phyloP scores from a whole-genome alignment of 37 sponge, comb jelly and placozoan species.

The Halisarca cf. caerulea region DNA sequence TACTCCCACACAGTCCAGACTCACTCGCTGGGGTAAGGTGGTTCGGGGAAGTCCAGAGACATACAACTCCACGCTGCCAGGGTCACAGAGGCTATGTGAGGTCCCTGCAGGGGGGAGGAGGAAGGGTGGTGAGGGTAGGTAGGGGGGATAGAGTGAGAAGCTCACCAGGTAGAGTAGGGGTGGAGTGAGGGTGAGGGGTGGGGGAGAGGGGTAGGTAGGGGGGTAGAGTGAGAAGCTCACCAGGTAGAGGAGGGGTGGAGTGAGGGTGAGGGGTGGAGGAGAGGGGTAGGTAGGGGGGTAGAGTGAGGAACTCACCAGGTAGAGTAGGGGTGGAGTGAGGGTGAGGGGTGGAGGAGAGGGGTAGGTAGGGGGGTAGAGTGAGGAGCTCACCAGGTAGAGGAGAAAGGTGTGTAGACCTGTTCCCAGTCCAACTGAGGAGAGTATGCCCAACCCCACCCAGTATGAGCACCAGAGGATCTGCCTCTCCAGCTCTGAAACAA shows the following conservation, averaged over 20 bases:
- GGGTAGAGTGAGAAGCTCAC: conserved; percentile 10
- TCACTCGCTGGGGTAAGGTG: conserved; percentile 88
- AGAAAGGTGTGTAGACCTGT: conserved; percentile 99
- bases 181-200: neutral
- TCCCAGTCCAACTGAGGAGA: conserved; percentile 95
- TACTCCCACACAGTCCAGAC: too few relatives aligned
- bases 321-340: conserved; percentile 57
- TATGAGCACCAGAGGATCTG: conserved; percentile 79
- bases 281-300: neutral
- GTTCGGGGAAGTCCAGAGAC: conserved; percentile 94
- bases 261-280: neutral
- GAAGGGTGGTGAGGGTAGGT: neutral
- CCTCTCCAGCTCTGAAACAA: conserved; percentile 39
- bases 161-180: conserved; percentile 86
- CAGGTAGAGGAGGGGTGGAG: conserved; percentile 76
- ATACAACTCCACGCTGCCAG: conserved; percentile 97
- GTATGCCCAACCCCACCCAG: conserved; percentile 95
- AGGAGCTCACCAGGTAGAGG: conserved; percentile 74
- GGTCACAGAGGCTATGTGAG: conserved; percentile 98
- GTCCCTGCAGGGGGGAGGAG: conserved; percentile 60
- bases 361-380: neutral
- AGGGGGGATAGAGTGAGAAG: neutral
- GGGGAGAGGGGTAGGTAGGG: neutral
- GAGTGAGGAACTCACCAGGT: conserved; percentile 52
- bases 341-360: neutral